Percentiles rank a stretch among this genome's conserved stretches.
Conservation (phyloP, 1,140 invertebrate species). For the Meloidogyne hapla region DNA sequence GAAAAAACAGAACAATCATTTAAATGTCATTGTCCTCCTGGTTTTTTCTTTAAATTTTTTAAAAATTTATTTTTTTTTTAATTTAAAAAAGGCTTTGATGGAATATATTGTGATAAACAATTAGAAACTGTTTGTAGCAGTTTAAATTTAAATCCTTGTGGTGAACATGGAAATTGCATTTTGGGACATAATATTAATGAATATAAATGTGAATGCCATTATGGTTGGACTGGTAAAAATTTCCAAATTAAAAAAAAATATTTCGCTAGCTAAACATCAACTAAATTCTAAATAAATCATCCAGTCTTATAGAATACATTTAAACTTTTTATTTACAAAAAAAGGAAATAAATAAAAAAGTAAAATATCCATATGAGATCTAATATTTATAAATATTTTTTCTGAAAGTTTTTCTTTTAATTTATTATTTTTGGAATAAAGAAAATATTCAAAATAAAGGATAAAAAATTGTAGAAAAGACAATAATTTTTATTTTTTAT, state of each 20-base stretch:
- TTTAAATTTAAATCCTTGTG: background rate
- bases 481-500: background rate
- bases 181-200: conserved; percentile 23
- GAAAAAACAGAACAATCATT: conserved; percentile 20
- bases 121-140: conserved; percentile 24
- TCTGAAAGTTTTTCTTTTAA: background rate
- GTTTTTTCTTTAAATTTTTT: conserved; percentile 8
- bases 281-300: too few species aligned
- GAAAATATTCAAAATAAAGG: background rate
- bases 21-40: conserved; percentile 22
- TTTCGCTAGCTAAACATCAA: too few species aligned
- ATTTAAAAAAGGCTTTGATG: conserved; percentile 22
- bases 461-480: background rate
- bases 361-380: background rate
- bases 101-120: conserved; percentile 24
- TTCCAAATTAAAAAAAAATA: background rate
- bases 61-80: background rate
- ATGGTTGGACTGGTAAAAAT: conserved; percentile 24
- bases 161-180: conserved; percentile 21
- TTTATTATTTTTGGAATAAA: background rate
- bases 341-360: background rate
- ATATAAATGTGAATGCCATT: conserved; percentile 26
- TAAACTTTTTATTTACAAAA: background rate
- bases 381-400: background rate
- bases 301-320: background rate